phyloP scores from a whole-genome alignment of 2,888 invertebrate species.

The Amorpha juglandis region DNA sequence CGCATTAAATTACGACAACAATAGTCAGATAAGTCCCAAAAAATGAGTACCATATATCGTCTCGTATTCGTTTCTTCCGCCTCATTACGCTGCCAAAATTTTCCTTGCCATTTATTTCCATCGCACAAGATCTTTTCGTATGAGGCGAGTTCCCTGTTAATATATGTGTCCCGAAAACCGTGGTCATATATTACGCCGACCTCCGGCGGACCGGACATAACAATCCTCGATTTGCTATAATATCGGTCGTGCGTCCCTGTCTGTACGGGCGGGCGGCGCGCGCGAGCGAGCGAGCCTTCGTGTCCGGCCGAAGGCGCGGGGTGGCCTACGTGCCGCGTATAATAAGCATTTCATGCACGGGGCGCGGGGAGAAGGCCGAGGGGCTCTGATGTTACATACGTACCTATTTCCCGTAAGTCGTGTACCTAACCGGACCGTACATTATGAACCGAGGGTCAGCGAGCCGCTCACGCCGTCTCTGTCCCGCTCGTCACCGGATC shows the following conservation, averaged over 20 bases:
- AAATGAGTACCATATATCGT: constrained; percentile 70
- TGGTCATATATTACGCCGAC: constrained; percentile 85
- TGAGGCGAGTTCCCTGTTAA: constrained; percentile 84
- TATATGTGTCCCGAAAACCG: constrained; percentile 85
- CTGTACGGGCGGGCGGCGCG: constrained; percentile 56
- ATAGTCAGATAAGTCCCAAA: constrained; percentile 55
- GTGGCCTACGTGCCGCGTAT: constrained; percentile 84
- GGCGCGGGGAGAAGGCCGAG: constrained; percentile 73
- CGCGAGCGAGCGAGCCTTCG: constrained; percentile 67
- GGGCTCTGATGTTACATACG: constrained; percentile 74
- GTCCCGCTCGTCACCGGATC: constrained; percentile 70
- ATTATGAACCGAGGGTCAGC: constrained; percentile 84
- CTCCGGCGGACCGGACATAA: constrained; percentile 85
- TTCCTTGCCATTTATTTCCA: constrained; percentile 84
- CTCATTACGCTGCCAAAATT: constrained; percentile 78
- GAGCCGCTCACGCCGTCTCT: constrained; percentile 74
- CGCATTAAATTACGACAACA: constrained; percentile 12
- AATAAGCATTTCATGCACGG: constrained; percentile 86
- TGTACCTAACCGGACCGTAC: constrained; percentile 85
- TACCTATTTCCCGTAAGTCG: constrained; percentile 83
- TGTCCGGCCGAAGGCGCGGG: constrained; percentile 67
- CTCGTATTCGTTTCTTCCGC: constrained; percentile 67
- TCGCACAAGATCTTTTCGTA: constrained; percentile 83
- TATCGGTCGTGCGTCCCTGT: constrained; percentile 79
- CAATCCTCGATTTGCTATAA: constrained; percentile 85